These are phyloP conservation scores for Mixornis gularis DNA, from an alignment of 2,113 vertebrate species.

Conservation along the genomic window DNA sequence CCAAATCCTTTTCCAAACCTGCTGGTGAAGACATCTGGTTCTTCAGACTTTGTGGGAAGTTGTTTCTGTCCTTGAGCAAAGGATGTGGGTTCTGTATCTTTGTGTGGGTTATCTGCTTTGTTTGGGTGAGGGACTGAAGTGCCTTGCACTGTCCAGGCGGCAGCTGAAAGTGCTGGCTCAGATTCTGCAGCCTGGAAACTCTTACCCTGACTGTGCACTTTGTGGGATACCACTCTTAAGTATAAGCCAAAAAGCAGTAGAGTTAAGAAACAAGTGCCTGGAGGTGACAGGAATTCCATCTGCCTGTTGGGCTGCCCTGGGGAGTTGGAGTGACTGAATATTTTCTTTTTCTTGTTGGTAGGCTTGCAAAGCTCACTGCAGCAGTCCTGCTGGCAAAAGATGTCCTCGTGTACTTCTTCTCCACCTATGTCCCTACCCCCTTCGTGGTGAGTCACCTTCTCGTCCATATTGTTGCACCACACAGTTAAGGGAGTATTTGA, in stretches of 20 bases:
- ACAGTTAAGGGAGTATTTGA: not conserved
- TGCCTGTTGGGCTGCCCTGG: not conserved
- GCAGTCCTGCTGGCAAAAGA: slow-evolving; percentile 86
- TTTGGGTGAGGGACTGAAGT: not conserved
- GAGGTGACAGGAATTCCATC: not conserved
- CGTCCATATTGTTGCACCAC: not conserved
- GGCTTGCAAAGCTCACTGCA: slow-evolving; percentile 86
- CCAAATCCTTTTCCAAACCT: not conserved
- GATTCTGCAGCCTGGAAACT: not conserved
- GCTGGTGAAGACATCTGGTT: not conserved
- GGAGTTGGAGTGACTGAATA: not conserved
- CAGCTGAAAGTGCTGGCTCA: not conserved
- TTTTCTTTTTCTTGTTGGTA: slow-evolving; percentile 22
- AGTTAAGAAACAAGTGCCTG: not conserved
- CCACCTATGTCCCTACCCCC: slow-evolving; percentile 88
- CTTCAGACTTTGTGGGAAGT: not conserved
- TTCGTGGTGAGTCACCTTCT: slow-evolving; percentile 85
- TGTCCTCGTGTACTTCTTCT: slow-evolving; percentile 87
- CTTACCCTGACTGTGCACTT: no score
- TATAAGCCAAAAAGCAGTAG: not conserved
- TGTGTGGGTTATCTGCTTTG: not conserved
- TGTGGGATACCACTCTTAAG: accelerated
- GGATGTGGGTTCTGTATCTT: not conserved
- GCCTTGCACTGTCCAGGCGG: not conserved
- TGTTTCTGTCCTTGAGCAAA: not conserved